Conservation (phyloP, 2,113 vertebrate genomes). For the Addax nasomaculatus region DNA sequence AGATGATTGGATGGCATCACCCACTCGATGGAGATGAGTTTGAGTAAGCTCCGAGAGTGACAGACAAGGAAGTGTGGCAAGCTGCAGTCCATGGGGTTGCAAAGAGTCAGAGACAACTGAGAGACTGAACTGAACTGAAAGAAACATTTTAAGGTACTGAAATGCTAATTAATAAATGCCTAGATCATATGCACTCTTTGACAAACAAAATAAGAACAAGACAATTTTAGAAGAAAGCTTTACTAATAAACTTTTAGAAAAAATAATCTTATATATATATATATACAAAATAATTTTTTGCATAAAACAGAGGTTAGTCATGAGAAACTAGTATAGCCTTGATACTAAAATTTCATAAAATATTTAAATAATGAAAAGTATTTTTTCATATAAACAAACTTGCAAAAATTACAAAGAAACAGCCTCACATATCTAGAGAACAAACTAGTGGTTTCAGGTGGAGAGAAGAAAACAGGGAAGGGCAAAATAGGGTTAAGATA, state of each 20-base stretch:
- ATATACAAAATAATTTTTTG: neutral
- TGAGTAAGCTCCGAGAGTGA: neutral
- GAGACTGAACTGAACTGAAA: neutral
- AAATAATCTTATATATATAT: neutral
- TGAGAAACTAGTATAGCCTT: neutral
- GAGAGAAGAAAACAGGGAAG: neutral
- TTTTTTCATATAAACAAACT: neutral
- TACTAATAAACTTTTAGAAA: neutral
- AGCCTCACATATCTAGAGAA: neutral
- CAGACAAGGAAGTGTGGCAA: neutral
- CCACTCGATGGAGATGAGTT: neutral
- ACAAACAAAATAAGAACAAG: neutral
- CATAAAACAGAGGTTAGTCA: neutral
- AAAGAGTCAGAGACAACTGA: neutral
- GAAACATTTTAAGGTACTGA: neutral
- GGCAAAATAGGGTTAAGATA: neutral
- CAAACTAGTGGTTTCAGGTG: neutral
- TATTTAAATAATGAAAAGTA: neutral
- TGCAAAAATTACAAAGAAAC: neutral
- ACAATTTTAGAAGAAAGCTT: neutral
- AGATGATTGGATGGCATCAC: neutral
- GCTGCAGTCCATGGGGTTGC: neutral
- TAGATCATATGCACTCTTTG: neutral
- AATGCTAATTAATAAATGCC: neutral
- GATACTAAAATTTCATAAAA: neutral